Conservation (phyloP, 2,888 invertebrate genomes). For the Lithosia quadra region DNA sequence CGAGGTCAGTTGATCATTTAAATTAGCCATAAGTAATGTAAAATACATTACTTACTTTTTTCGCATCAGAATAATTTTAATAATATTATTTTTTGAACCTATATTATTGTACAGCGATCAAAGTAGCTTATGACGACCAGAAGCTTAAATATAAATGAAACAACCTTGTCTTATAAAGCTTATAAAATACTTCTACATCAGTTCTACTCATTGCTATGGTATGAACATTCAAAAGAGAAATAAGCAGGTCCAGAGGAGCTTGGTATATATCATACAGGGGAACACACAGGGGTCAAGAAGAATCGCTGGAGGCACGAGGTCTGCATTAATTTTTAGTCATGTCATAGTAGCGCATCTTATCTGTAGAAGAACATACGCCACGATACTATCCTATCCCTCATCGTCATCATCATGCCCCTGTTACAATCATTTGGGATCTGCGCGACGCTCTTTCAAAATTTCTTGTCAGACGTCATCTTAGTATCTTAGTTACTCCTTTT, state of each 20-base stretch:
- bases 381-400: too few species aligned
- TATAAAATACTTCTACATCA: not conserved
- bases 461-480: too few species aligned
- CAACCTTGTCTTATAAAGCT: not conserved
- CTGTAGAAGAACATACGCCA: too few species aligned
- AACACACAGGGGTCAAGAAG: too few species aligned
- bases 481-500: too few species aligned
- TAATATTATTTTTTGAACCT: not conserved
- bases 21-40: slow-evolving; percentile 10
- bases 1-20: slow-evolving; percentile 16
- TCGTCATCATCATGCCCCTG: not conserved
- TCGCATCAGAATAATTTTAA: not conserved
- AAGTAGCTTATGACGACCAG: not conserved
- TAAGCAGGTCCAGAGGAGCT: too few species aligned
- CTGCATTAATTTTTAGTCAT: too few species aligned
- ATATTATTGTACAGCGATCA: not conserved
- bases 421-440: not conserved
- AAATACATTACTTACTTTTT: slow-evolving; percentile 8
- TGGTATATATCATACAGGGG: too few species aligned
- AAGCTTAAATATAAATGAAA: not conserved
- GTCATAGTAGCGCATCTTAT: too few species aligned
- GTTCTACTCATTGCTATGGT: too few species aligned
- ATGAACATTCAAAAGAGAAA: too few species aligned
- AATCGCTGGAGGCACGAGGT: too few species aligned
- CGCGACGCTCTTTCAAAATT: not conserved